phyloP scores from a whole-genome alignment of 2,797 vertebrate species.

The Merluccius polli region DNA sequence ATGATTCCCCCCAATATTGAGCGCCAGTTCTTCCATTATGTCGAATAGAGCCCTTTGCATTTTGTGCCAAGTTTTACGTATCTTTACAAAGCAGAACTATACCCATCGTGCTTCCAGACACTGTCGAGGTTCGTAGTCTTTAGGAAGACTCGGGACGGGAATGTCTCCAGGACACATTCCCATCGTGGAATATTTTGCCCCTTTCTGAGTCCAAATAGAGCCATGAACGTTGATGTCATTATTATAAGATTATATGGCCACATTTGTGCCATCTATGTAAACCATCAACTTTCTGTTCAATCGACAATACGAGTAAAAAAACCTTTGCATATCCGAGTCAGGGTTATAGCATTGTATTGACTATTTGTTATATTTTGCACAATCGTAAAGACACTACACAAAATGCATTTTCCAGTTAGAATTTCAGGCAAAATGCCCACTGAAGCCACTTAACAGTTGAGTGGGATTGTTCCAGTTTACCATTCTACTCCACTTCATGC shows the following conservation, averaged over 20 bases:
- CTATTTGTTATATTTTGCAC: background rate
- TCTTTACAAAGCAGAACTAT: background rate
- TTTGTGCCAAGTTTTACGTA: conserved; percentile 4
- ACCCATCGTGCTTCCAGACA: conserved; percentile 22
- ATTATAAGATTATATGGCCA: background rate
- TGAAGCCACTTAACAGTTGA: conserved; percentile 14
- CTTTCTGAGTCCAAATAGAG: conserved; percentile 6
- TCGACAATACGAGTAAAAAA: conserved; percentile 14
- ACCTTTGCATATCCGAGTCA: conserved; percentile 18
- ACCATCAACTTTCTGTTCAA: conserved; percentile 29
- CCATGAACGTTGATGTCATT: conserved; percentile 11
- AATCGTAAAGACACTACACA: background rate
- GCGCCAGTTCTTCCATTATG: conserved; percentile 33
- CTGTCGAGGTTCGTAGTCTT: conserved; percentile 1
- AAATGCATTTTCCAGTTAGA: background rate
- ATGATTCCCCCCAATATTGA: conserved; percentile 15
- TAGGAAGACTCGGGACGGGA: conserved; percentile 40
- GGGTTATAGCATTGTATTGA: conserved; percentile 15
- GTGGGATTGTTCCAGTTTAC: conserved; percentile 45
- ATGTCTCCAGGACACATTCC: conserved; percentile 33
- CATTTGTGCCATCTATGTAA: conserved; percentile 34
- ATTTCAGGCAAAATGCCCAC: background rate
- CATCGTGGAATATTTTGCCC: conserved; percentile 8
- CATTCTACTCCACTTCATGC: conserved; percentile 9
- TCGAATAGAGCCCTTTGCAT: conserved; percentile 18